Evolutionary conservation across 2,113 vertebrate genomes (phyloP), one percentile per base, ranked within the genome.

Genomic region (Scartelaos histophorus): DNA sequence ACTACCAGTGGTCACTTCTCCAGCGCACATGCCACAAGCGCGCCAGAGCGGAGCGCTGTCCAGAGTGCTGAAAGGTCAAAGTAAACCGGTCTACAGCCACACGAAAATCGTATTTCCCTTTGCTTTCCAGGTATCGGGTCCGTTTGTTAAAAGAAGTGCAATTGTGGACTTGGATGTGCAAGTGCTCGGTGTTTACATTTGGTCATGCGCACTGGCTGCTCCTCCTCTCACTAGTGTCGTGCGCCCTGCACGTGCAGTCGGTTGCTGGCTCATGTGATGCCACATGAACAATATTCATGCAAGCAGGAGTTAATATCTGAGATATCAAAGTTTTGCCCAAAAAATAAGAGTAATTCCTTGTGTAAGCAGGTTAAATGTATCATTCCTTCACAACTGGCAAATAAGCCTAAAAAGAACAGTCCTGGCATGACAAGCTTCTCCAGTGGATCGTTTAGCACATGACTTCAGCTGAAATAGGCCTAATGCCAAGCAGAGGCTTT

Each of bases 41-140:
- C 54, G 57, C 69, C 56, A 22, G 21, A 13, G 66, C 57, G 49
- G 67, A 53, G 90, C 83, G 90, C 95, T 96, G 93, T 94, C 95
- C 95, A 82, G 78, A 89, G 94, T 96, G 90, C 94, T 95, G 95
- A 93, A 92, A 80, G 62, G 17, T 38, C 72, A 43, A 47, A 46
- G 74, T 3, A 54, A 29, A 29, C 24, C 58, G 60, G 22, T 38
- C 51, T 64, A 66, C 16, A 38, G 64, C 10, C 4, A 4, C 4
- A 29, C 47, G 49, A 0, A 15, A 25, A 24, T 53, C 58, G 70
- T 4, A 24, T 38, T 17, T 35, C 12, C 43, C 38, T 51, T 53
- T 11, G 17, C 56, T 38, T 2, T 2, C 24, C 1, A 16, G 13
- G 0, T 25, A 46, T 56, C 73, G 6, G n/a, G 16, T 66, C 58